Base-by-base conservation (phyloP, 2,797 vertebrate species). In the Benthosema pterotum region DNA sequence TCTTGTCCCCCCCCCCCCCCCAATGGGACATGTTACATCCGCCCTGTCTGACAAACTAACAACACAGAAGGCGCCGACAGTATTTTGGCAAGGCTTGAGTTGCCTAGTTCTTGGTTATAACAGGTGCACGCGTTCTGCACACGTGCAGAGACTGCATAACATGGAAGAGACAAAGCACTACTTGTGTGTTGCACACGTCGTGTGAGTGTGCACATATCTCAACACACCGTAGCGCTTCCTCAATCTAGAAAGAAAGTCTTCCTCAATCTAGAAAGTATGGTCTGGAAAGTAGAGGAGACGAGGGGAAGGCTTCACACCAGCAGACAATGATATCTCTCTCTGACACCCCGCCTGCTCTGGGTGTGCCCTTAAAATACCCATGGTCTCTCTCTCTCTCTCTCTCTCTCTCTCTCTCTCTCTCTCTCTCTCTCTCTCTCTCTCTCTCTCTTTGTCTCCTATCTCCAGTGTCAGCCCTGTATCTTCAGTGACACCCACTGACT, bases 51-150 rank as follows among this genome's bases (percentile, higher is more conserved):
- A 84, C 87, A 82, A 81, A 52, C 83, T 84, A 78, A 88, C 88
- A 88, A 88, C 86, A 87, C 87, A 84, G n/a, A n/a, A n/a, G n/a
- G n/a, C 62, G 83, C 87, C 88, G 87, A 89, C 84, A 86, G 79
- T 74, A 83, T 87, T 90, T 82, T 85, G 86, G 86, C 84, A 86
- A 84, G 65, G 80, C 84, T 80, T 84, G 79, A 84, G 77, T 83
- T 80, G 77, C 77, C 85, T n/a, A 82, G 82, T 79, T 82, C 80
- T 79, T 72, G 67, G 65, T n/a, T n/a, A n/a, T 68, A 72, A 85
- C 87, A 84, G 79, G 68, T 56, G 52, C 75, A 65, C 72, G 38
- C n/a, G n/a, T n/a, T n/a, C n/a, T n/a, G n/a, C 69, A 28, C 61
- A 64, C 53, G 62, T 64, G 63, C 56, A 57, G 47, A 53, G 47